These are phyloP conservation scores for Drosophila sturtevanti DNA, from an alignment of 1,140 invertebrate species.

Conservation along the genomic window DNA sequence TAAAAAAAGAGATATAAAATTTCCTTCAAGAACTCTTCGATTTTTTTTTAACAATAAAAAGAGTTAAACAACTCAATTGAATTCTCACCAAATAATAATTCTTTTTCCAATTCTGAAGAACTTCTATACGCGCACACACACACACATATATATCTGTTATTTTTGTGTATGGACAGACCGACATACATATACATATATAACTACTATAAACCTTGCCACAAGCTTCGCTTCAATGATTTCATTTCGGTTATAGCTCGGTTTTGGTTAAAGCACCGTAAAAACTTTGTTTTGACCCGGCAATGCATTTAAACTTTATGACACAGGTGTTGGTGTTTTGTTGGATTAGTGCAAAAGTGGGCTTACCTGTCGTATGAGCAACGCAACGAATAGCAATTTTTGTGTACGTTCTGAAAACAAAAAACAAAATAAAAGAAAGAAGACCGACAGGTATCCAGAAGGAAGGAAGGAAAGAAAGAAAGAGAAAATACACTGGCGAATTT, in stretches of 20 bases:
- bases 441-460: no score
- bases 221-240: constrained; percentile 69
- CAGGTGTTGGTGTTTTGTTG: constrained; percentile 64
- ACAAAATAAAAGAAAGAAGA: not conserved
- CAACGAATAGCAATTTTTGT: constrained; percentile 18
- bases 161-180: not conserved
- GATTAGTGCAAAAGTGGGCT: constrained; percentile 45
- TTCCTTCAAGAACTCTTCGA: no score
- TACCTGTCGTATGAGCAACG: constrained; percentile 35
- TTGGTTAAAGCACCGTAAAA: constrained; percentile 41
- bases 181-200: constrained; percentile 26
- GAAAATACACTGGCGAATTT: not conserved
- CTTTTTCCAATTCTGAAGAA: constrained; percentile 37
- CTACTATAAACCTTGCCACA: constrained; percentile 28
- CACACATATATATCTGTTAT: not conserved
- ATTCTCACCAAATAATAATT: not conserved
- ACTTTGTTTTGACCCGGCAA: constrained; percentile 49
- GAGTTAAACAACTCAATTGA: not conserved
- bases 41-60: no score
- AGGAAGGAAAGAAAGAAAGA: not conserved
- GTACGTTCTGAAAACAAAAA: constrained; percentile 35
- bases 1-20: no score
- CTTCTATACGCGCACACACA: not conserved
- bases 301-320: constrained; percentile 73
- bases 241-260: constrained; percentile 59